Evolutionary conservation across 2,888 invertebrate species (phyloP).

Genomic region (Asteroscopus sphinx): DNA sequence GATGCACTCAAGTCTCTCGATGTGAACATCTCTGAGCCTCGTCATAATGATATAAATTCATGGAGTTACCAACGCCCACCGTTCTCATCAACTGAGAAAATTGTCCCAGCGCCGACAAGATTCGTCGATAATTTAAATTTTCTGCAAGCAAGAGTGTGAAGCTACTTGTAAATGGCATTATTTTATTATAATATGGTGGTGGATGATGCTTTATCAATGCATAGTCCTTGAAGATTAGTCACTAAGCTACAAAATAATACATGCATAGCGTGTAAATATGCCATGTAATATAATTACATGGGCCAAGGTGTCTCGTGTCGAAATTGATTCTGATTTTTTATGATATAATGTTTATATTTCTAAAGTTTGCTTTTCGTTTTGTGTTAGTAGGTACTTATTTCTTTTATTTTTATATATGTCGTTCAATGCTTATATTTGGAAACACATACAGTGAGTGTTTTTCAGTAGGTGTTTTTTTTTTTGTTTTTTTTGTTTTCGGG

Average conservation of each 20-base stretch:
- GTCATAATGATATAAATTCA: slow-evolving; percentile 54
- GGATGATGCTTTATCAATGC: slow-evolving; percentile 24
- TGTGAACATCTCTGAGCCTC: slow-evolving; percentile 63
- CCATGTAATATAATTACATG: slow-evolving; percentile 43
- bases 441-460: no score
- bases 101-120: slow-evolving; percentile 74
- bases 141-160: slow-evolving; percentile 65
- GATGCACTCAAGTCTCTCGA: slow-evolving; percentile 83
- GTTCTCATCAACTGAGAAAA: slow-evolving; percentile 62
- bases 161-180: slow-evolving; percentile 59
- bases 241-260: slow-evolving; percentile 25
- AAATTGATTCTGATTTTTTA: slow-evolving; percentile 14
- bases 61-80: slow-evolving; percentile 66
- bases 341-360: slow-evolving; percentile 16
- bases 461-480: no score
- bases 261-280: slow-evolving; percentile 35
- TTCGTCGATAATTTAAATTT: slow-evolving; percentile 78
- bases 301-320: slow-evolving; percentile 1
- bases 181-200: slow-evolving; percentile 42
- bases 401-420: background rate
- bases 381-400: no score
- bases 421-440: no score
- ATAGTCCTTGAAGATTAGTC: slow-evolving; percentile 33
- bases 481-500: no score
- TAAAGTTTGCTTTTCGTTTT: background rate